These are phyloP conservation scores for Chloroclystis v-ata DNA, from an alignment of 2,888 invertebrate genomes.

Conservation along the genomic window DNA sequence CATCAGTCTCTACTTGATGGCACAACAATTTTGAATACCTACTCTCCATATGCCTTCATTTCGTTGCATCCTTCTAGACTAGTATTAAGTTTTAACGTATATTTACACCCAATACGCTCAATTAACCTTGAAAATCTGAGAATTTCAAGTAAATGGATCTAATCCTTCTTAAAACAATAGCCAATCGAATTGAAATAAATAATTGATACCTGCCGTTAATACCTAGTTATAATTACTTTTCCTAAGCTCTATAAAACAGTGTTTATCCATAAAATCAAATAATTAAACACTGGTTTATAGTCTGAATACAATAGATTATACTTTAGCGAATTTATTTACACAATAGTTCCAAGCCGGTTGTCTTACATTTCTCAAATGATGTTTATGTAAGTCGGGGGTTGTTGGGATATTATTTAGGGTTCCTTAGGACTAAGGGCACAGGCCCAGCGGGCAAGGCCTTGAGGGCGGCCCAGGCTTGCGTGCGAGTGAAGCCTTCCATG, in stretches of 20 bases:
- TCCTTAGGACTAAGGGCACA: slow-evolving; percentile 79
- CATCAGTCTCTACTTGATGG: slow-evolving; percentile 26
- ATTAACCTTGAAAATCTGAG: background rate
- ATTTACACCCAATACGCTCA: slow-evolving; percentile 14
- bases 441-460: slow-evolving; percentile 93
- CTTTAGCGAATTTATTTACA: too few species aligned
- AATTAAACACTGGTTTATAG: too few species aligned
- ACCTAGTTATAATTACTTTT: background rate
- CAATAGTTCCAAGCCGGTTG: too few species aligned
- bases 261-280: too few species aligned
- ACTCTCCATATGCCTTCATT: slow-evolving; percentile 32
- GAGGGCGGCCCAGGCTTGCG: slow-evolving; percentile 95
- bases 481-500: slow-evolving; percentile 90
- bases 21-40: slow-evolving; percentile 39
- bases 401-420: slow-evolving; percentile 42
- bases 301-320: too few species aligned
- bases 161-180: slow-evolving; percentile 13
- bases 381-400: too few species aligned
- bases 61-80: slow-evolving; percentile 46
- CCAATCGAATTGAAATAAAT: slow-evolving; percentile 19
- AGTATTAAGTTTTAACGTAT: slow-evolving; percentile 29
- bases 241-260: background rate
- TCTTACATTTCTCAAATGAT: too few species aligned
- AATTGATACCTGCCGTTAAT: slow-evolving; percentile 2
- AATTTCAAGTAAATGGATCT: slow-evolving; percentile 8